Conservation (phyloP, 1,140 invertebrate species). For the Pseudomyrmex dendroicus region DNA sequence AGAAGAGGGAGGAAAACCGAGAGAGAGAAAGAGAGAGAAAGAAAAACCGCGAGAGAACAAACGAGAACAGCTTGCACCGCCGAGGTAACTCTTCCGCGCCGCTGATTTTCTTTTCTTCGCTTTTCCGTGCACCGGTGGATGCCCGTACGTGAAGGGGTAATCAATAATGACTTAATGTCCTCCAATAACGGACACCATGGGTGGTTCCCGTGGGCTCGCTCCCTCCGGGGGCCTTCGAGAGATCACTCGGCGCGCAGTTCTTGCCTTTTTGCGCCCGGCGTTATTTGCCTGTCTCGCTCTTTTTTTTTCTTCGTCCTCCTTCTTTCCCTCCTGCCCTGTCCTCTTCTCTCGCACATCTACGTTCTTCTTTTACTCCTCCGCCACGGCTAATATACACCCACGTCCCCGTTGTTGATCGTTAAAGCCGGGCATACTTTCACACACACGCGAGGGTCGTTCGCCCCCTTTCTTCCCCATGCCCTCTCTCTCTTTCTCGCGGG, state of each 20-base stretch:
- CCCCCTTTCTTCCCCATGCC: conserved; percentile 1
- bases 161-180: conserved; percentile 85
- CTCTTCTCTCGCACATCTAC: not conserved
- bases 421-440: conserved; percentile 70
- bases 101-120: conserved; percentile 37
- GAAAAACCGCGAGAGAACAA: conserved; percentile 54
- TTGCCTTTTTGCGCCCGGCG: conserved; percentile 73
- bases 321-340: too few species aligned
- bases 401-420: conserved; percentile 73
- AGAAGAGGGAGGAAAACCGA: not conserved
- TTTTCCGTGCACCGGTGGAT: conserved; percentile 73
- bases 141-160: conserved; percentile 79
- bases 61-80: conserved; percentile 53
- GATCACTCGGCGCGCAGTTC: conserved; percentile 64
- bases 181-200: conserved; percentile 84
- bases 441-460: conserved; percentile 58
- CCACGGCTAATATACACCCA: conserved; percentile 72
- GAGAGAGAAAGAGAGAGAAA: conserved; percentile 23
- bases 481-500: not conserved
- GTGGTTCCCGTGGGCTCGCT: conserved; percentile 76
- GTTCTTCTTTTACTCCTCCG: conserved; percentile 20
- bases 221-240: conserved; percentile 72
- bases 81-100: conserved; percentile 36
- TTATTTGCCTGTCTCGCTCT: conserved; percentile 77
- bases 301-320: not conserved